A percentile compares a stretch with the other conserved stretches of the same genome.
These are phyloP conservation scores for Scaptodrosophila lebanonensis DNA, from an alignment of 1,140 invertebrate genomes.

Conservation along the genomic window DNA sequence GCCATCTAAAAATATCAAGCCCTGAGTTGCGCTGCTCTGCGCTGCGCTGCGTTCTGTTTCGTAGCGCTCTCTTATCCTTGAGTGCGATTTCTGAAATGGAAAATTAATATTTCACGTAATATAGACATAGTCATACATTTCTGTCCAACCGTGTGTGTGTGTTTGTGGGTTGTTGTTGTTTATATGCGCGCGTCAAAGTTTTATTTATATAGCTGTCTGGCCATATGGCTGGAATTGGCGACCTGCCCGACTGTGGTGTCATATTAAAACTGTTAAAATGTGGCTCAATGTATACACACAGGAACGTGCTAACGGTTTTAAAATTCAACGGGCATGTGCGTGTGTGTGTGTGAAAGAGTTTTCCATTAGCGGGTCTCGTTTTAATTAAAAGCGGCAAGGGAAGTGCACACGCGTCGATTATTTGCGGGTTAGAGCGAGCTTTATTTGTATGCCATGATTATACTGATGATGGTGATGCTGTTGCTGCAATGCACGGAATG, in stretches of 20 bases:
- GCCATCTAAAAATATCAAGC: slow-evolving; percentile 45
- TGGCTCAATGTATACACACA: no score
- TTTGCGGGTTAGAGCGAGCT: no score
- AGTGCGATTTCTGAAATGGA: slow-evolving; percentile 52
- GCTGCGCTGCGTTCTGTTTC: no score
- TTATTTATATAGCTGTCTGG: no score
- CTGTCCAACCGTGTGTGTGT: background rate
- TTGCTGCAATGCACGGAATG: no score
- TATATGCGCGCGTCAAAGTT: slow-evolving; percentile 21
- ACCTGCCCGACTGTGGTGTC: no score
- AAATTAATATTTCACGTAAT: slow-evolving; percentile 57
- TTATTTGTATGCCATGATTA: no score
- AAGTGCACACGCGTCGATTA: slow-evolving; percentile 48
- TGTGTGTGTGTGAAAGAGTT: slow-evolving; percentile 16
- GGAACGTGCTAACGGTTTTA: slow-evolving; percentile 1
- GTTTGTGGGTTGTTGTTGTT: background rate
- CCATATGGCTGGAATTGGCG: no score
- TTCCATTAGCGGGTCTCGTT: slow-evolving; percentile 60
- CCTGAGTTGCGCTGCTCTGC: slow-evolving; percentile 10
- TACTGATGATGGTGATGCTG: no score
- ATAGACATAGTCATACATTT: slow-evolving; percentile 39
- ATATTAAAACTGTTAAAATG: slow-evolving; percentile 22
- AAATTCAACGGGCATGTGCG: slow-evolving; percentile 1
- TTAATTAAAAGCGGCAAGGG: slow-evolving; percentile 66
- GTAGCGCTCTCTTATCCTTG: slow-evolving; percentile 38